A percentile compares a stretch with the other conserved stretches of the same genome.
These are phyloP conservation scores for Centruroides sculpturatus DNA, from an alignment of 1,140 invertebrate species.

Conservation along the genomic window DNA sequence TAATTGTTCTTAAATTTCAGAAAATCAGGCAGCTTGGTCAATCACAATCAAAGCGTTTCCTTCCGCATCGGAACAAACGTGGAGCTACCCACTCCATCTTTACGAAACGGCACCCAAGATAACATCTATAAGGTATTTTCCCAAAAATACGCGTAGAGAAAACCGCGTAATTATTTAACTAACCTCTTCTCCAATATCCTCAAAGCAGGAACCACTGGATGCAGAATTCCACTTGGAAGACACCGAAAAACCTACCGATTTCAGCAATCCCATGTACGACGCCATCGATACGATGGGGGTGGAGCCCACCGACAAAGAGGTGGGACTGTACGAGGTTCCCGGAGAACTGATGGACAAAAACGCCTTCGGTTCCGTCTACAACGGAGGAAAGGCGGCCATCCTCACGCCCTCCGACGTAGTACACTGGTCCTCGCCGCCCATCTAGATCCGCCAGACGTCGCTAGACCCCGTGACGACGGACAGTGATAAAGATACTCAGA, in stretches of 20 bases:
- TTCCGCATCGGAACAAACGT: slow-evolving; percentile 88
- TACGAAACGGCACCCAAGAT: slow-evolving; percentile 3
- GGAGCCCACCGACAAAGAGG: slow-evolving; percentile 4
- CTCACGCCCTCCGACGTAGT: slow-evolving; percentile 63
- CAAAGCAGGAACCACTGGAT: slow-evolving; percentile 44
- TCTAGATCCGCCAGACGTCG: slow-evolving; percentile 55
- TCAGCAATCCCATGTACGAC: slow-evolving; percentile 94
- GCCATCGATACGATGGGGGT: slow-evolving; percentile 31
- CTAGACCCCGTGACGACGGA: slow-evolving; percentile 65
- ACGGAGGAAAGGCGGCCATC: slow-evolving; percentile 37
- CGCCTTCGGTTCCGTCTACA: slow-evolving; percentile 31
- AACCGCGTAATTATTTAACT: too few species aligned
- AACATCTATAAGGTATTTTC: too few species aligned
- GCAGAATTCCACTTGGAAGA: slow-evolving; percentile 60
- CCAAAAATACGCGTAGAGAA: too few species aligned
- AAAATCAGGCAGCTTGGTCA: slow-evolving; percentile 33
- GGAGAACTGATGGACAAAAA: slow-evolving; percentile 50
- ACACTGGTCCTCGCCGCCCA: slow-evolving; percentile 49
- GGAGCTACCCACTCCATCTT: slow-evolving; percentile 44
- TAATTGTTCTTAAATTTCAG: not conserved
- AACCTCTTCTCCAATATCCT: too few species aligned
- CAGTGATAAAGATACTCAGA: slow-evolving; percentile 81
- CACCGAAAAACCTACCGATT: slow-evolving; percentile 65
- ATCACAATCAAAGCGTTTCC: slow-evolving; percentile 76
- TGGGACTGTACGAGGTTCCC: slow-evolving; percentile 39